Evolutionary conservation across 1,140 invertebrate species (phyloP).

Genomic region (Vollenhovia emeryi): DNA sequence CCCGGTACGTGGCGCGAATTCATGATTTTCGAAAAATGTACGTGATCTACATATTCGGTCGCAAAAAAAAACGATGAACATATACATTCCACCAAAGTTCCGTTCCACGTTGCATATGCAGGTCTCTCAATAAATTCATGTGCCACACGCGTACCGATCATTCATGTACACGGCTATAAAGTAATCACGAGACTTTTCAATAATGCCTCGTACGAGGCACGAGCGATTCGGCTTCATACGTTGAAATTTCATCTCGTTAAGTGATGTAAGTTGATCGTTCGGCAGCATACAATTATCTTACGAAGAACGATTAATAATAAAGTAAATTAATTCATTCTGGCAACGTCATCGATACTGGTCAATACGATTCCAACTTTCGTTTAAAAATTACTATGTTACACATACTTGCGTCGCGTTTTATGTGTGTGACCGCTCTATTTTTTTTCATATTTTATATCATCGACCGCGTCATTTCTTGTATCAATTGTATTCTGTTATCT

Average conservation of each 20-base stretch:
- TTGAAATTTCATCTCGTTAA: not conserved
- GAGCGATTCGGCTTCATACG: not conserved
- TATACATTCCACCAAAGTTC: conserved; percentile 13
- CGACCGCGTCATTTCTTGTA: too few relatives aligned
- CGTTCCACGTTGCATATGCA: conserved; percentile 38
- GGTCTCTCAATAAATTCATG: conserved; percentile 25
- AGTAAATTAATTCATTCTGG: not conserved
- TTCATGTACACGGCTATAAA: not conserved
- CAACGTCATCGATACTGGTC: too few relatives aligned
- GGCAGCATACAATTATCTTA: not conserved
- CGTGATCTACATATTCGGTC: conserved; percentile 30
- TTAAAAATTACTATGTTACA: too few relatives aligned
- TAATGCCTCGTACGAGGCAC: not conserved
- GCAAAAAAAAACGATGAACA: conserved; percentile 4
- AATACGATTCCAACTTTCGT: too few relatives aligned
- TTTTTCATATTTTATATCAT: too few relatives aligned
- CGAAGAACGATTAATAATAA: not conserved
- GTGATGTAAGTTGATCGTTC: not conserved
- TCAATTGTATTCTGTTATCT: too few relatives aligned
- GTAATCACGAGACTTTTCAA: conserved; percentile 26
- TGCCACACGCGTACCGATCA: not conserved
- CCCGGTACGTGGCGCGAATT: conserved; percentile 78
- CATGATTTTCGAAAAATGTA: conserved; percentile 65
- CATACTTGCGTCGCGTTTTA: too few relatives aligned
- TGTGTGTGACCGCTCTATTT: too few relatives aligned